phyloP scores from a whole-genome alignment of 2,113 vertebrate genomes.

The Clupea harengus region DNA sequence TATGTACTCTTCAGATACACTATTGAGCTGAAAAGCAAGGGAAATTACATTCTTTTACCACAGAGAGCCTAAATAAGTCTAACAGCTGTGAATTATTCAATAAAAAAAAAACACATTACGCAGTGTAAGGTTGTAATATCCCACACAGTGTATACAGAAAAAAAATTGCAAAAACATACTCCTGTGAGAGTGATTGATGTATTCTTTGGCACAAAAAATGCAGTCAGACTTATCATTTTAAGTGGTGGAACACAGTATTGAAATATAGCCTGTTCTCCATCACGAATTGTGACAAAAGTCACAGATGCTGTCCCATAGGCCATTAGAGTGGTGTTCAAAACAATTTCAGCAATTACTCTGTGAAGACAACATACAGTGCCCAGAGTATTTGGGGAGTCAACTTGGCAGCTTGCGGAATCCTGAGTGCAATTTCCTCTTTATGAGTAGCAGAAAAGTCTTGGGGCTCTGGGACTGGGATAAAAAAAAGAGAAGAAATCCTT shows the following conservation, averaged over 20 bases:
- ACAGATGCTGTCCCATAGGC: conserved; percentile 25
- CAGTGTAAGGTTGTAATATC: too few relatives aligned
- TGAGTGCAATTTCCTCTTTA: conserved; percentile 53
- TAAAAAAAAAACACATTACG: neutral
- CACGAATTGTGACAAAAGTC: conserved; percentile 13
- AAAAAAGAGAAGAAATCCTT: conserved; percentile 32
- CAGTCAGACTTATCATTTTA: neutral
- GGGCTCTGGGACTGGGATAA: conserved; percentile 18
- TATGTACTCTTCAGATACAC: too few relatives aligned
- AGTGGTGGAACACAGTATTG: neutral
- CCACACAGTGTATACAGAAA: neutral
- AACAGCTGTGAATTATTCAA: neutral
- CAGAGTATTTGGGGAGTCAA: conserved; percentile 40
- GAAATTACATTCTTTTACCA: neutral
- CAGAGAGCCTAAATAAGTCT: neutral
- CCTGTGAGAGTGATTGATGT: neutral
- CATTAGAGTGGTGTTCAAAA: conserved; percentile 31
- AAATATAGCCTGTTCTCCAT: conserved; percentile 26
- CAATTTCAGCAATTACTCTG: conserved; percentile 43
- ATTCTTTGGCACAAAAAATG: neutral
- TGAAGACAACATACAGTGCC: conserved; percentile 35
- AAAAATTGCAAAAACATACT: neutral
- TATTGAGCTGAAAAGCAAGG: too few relatives aligned
- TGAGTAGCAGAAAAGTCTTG: conserved; percentile 39
- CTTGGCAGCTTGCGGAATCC: conserved; percentile 49